Percentiles rank a stretch among this genome's conserved stretches.
These are phyloP conservation scores for Cyrtodaria siliqua DNA, from an alignment of 2,888 invertebrate genomes.

Conservation along the genomic window DNA sequence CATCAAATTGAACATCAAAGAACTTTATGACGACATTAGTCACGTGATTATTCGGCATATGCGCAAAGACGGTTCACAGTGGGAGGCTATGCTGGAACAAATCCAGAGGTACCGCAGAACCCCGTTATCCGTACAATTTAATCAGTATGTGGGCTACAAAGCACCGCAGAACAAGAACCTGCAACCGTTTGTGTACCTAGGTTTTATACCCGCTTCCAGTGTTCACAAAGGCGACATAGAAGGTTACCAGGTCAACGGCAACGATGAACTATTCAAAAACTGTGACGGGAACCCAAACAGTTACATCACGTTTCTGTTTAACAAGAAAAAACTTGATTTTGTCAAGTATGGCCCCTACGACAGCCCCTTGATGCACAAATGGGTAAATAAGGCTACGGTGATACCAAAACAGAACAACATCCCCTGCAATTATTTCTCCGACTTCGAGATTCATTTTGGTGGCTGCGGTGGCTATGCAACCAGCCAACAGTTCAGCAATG, in stretches of 20 bases:
- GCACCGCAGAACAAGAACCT: conserved; percentile 34
- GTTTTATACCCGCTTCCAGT: conserved; percentile 43
- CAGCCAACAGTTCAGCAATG: conserved; percentile 26
- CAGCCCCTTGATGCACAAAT: conserved; percentile 14
- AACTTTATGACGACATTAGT: background rate
- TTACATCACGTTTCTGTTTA: conserved; percentile 56
- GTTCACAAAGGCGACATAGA: conserved; percentile 45
- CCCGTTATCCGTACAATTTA: conserved; percentile 47
- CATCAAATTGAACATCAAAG: background rate
- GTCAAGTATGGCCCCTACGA: conserved; percentile 1
- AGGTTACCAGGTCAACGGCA: conserved; percentile 51
- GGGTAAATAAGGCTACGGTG: conserved; percentile 11
- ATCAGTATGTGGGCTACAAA: conserved; percentile 35
- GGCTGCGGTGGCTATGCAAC: conserved; percentile 63
- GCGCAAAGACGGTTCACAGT: conserved; percentile 44
- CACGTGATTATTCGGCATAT: conserved; percentile 56
- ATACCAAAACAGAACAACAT: conserved; percentile 10
- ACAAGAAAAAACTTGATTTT: conserved; percentile 12
- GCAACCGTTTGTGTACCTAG: conserved; percentile 57
- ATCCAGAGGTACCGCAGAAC: conserved; percentile 28
- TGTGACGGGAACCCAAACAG: conserved; percentile 66
- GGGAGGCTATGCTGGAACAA: conserved; percentile 51
- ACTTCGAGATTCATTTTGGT: conserved; percentile 60
- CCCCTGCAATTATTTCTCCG: conserved; percentile 43
- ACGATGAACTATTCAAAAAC: conserved; percentile 44